A percentile compares a stretch with the other conserved stretches of the same genome.
Conservation (phyloP, 2,797 vertebrate genomes). For the Sciurus carolinensis region DNA sequence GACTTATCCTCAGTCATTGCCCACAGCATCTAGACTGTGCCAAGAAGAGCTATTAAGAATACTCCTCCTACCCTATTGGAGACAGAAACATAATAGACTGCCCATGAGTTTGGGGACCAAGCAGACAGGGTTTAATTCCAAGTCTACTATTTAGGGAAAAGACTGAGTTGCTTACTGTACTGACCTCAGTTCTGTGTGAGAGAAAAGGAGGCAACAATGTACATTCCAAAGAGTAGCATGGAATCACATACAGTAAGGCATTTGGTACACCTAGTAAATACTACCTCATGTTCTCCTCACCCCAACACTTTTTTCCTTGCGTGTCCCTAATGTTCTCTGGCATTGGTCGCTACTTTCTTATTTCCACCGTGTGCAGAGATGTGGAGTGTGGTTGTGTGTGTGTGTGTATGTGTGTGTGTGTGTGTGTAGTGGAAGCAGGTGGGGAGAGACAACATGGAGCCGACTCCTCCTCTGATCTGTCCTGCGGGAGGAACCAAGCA, state of each 20-base stretch:
- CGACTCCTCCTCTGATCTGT: conserved; percentile 58
- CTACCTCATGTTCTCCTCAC: neutral
- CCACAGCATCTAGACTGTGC: neutral
- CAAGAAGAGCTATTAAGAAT: neutral
- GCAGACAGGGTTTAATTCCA: neutral
- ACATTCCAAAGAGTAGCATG: neutral
- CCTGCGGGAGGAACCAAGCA: conserved; percentile 48
- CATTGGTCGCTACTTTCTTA: neutral
- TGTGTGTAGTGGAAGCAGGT: neutral
- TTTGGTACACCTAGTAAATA: rapidly evolving
- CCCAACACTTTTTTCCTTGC: neutral
- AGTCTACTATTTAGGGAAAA: neutral
- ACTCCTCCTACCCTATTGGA: rapidly evolving
- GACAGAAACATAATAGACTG: neutral
- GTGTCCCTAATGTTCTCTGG: neutral
- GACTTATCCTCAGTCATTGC: neutral
- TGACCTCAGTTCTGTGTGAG: neutral
- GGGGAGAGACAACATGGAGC: neutral
- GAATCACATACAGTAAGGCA: neutral
- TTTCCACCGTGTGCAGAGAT: neutral
- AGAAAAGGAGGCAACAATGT: neutral
- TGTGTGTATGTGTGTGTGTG: no score
- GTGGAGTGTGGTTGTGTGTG: neutral
- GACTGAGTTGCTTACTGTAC: neutral
- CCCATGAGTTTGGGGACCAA: neutral